These are phyloP conservation scores for Drosophila phalerata DNA, from an alignment of 2,888 invertebrate genomes.

Conservation along the genomic window DNA sequence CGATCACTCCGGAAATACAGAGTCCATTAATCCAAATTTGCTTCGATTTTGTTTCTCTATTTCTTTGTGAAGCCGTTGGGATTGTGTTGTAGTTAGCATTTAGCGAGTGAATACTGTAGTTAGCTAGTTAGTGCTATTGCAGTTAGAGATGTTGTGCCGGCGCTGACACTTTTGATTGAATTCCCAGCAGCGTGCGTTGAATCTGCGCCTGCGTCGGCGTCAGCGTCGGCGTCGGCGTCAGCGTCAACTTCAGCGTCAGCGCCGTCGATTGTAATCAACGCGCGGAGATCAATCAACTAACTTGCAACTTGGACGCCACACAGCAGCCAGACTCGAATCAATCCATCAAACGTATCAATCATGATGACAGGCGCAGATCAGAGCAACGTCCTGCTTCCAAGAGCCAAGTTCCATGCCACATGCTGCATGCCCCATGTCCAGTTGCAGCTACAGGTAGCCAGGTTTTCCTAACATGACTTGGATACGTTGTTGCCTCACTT, in stretches of 20 bases:
- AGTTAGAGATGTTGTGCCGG: conserved; percentile 72
- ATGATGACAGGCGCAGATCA: conserved; percentile 78
- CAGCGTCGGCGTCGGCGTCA: neutral
- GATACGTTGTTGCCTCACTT: conserved; percentile 59
- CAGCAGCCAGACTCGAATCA: conserved; percentile 75
- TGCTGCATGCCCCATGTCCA: conserved; percentile 18
- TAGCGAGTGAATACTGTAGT: conserved; percentile 32
- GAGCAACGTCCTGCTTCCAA: conserved; percentile 11
- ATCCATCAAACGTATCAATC: conserved; percentile 84
- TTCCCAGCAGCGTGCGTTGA: conserved; percentile 78
- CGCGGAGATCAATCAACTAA: conserved; percentile 74
- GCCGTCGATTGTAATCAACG: conserved; percentile 73
- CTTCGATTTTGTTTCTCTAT: neutral
- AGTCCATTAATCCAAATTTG: no score
- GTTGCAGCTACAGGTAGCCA: conserved; percentile 40
- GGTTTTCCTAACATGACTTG: conserved; percentile 50
- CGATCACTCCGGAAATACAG: no score
- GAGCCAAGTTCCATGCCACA: neutral
- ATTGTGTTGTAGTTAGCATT: neutral
- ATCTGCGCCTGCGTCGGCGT: conserved; percentile 20
- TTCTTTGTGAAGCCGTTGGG: neutral
- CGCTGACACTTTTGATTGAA: conserved; percentile 84
- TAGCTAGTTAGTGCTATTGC: conserved; percentile 65
- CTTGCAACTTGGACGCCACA: conserved; percentile 65
- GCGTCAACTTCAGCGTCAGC: conserved; percentile 40